Conservation (phyloP, 2,797 vertebrate species). For the Luscinia megarhynchos region DNA sequence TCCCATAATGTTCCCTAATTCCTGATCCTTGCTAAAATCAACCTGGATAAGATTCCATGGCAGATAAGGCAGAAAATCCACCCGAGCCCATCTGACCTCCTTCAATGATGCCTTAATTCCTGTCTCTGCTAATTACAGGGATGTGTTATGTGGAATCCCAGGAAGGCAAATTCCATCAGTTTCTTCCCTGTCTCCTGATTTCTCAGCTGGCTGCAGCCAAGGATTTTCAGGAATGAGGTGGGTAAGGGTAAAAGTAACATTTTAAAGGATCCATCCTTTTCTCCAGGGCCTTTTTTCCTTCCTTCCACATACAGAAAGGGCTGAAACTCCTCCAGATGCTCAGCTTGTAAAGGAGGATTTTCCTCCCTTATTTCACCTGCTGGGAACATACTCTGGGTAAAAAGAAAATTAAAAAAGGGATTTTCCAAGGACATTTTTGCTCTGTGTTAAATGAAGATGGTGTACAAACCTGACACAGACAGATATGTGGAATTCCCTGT, state of each 20-base stretch:
- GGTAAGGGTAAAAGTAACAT: neutral
- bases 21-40: neutral
- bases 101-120: neutral
- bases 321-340: neutral
- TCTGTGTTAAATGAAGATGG: neutral
- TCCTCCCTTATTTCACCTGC: neutral
- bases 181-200: neutral
- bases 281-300: neutral
- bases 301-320: neutral
- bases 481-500: neutral
- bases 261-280: neutral
- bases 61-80: constrained; percentile 41
- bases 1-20: constrained; percentile 5
- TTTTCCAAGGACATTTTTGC: neutral
- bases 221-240: neutral
- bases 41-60: neutral
- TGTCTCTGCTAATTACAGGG: neutral
- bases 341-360: neutral
- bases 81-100: neutral
- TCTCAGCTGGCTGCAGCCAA: neutral
- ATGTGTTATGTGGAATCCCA: neutral
- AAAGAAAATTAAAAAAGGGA: neutral
- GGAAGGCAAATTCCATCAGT: neutral
- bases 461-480: neutral
- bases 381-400: neutral